phyloP scores from a whole-genome alignment of 1,140 invertebrate species.

The Meloidogyne floridensis region DNA sequence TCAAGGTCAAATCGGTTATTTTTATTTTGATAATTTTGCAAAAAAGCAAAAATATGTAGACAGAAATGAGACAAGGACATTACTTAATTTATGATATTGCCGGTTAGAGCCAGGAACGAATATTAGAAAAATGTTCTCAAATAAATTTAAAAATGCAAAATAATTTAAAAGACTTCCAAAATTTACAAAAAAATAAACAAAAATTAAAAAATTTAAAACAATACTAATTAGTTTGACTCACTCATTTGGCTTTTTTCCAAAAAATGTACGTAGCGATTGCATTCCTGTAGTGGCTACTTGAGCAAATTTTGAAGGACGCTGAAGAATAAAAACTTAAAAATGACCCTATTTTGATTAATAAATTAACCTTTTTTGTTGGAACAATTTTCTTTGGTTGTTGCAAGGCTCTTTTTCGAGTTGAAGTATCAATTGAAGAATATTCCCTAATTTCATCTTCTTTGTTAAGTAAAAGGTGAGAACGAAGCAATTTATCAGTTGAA shows the following conservation, averaged over 20 bases:
- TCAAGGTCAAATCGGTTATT: not conserved
- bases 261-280: not conserved
- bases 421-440: not conserved
- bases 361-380: slow-evolving; percentile 16
- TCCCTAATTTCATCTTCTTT: slow-evolving; percentile 3
- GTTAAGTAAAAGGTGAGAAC: not conserved
- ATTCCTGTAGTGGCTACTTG: not conserved
- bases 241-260: not conserved
- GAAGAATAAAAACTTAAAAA: not conserved
- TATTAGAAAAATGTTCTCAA: not conserved
- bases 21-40: not conserved
- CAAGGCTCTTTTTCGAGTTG: slow-evolving; percentile 4
- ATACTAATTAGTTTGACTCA: not conserved
- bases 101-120: slow-evolving; percentile 4
- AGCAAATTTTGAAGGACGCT: slow-evolving; percentile 1
- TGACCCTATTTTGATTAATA: no score
- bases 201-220: no score
- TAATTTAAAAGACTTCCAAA: not conserved
- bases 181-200: not conserved
- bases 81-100: slow-evolving; percentile 1
- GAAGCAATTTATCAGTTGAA: not conserved
- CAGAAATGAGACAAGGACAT: no score
- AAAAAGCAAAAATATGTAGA: not conserved
- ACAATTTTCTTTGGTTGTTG: not conserved
- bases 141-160: not conserved